These are phyloP conservation scores for Eptesicus fuscus DNA, from an alignment of 2,113 vertebrate species.

Conservation along the genomic window DNA sequence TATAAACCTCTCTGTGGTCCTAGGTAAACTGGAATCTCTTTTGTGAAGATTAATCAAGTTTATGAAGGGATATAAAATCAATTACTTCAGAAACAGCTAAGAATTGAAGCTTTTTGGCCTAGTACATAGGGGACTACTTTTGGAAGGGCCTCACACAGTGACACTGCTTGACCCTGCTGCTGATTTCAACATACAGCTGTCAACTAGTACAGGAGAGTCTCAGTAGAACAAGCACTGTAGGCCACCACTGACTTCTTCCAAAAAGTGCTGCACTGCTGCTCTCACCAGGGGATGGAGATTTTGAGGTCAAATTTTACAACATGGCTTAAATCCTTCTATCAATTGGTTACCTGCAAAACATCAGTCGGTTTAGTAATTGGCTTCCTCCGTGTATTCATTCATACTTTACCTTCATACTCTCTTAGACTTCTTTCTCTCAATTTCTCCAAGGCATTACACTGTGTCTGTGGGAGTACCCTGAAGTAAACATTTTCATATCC, in stretches of 20 bases:
- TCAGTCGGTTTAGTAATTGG: not conserved
- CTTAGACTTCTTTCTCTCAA: not conserved
- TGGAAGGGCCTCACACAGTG: fast-evolving
- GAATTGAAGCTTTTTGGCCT: not conserved
- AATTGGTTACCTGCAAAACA: not conserved
- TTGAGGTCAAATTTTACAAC: not conserved
- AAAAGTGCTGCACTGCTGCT: not conserved
- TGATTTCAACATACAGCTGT: not conserved
- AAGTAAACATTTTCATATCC: not conserved
- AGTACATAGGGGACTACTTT: not conserved
- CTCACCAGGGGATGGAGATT: not conserved
- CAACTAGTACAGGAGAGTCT: not conserved
- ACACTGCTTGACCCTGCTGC: not conserved
- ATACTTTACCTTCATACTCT: not conserved
- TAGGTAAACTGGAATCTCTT: not conserved
- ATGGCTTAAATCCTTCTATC: not conserved
- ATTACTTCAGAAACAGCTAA: not conserved
- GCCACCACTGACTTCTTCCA: not conserved
- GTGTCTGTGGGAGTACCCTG: not conserved
- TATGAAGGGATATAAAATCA: not conserved
- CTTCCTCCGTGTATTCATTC: not conserved
- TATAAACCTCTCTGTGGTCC: not conserved
- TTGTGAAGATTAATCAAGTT: not conserved
- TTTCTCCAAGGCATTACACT: not conserved
- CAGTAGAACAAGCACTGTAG: not conserved